Base-by-base conservation (phyloP, 2,113 vertebrate species). In the Otus sunia region DNA sequence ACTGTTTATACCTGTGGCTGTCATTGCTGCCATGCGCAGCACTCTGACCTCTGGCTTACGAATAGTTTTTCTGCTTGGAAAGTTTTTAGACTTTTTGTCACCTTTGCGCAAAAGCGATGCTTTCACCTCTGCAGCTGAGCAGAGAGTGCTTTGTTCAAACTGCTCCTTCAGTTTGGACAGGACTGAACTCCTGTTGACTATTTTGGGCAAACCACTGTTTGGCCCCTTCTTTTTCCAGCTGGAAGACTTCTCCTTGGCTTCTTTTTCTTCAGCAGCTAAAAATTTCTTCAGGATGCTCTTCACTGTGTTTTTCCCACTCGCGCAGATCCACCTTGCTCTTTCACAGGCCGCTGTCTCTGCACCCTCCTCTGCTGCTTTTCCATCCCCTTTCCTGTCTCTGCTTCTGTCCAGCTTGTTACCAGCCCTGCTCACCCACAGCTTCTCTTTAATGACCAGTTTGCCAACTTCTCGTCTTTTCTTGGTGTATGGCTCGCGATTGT, bases 391-490 rank as follows among this genome's bases (percentile, higher is more conserved):
- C 19, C 86, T 86, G 53, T 96, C 96, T 62, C 92, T 94, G 59
- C 76, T 85, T 95, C 95, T 97, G 39, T 98, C 96, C 56, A 96
- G 60, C 76, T 97, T 98, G 79, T 77, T 96, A 55, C 98, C 92
- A 87, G 97, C 75, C 62, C 94, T 89, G 69, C 43, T 75, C 3
- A 91, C 21, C 68, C 92, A 95, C 47, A 93, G 88, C 63, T 92
- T 98, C 84, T 98, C 98, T 88, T 96, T 98, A 89, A 97, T 95
- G 58, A 97, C 96, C 79, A 99, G 96, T 79, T 97, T 97, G 59
- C 99, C 99, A 1, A 99, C 99, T 69, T 99, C 98, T 91, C 98
- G 98, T 60, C 98, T 98, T 87, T 98, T 98, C 81, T 97, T 99
- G 68, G 97, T 96, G 25, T 92, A 96, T 0, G 98, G 97, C 93